phyloP scores from a whole-genome alignment of 2,113 vertebrate species.

The Microcebus tavaratra region DNA sequence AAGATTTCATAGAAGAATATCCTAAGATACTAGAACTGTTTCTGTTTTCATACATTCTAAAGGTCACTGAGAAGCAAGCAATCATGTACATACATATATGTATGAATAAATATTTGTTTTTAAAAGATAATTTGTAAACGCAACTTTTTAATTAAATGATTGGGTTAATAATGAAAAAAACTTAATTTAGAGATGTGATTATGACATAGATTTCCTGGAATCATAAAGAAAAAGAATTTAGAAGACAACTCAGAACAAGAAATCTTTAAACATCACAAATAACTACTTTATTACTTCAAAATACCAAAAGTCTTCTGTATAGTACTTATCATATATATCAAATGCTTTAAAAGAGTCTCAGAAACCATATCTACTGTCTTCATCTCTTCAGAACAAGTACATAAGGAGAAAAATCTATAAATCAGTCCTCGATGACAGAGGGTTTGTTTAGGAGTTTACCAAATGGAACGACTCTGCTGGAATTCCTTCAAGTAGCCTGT shows the following conservation, averaged over 20 bases:
- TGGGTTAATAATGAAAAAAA: conserved; percentile 54
- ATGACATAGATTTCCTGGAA: conserved; percentile 69
- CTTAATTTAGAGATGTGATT: conserved; percentile 62
- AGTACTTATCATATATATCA: conserved; percentile 73
- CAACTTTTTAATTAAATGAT: conserved; percentile 55
- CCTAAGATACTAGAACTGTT: not conserved
- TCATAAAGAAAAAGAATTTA: conserved; percentile 65
- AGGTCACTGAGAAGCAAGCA: conserved; percentile 8
- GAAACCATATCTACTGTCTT: conserved; percentile 73
- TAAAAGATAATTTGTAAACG: not conserved
- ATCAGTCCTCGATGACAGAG: conserved; percentile 80
- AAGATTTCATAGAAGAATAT: not conserved
- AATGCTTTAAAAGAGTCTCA: conserved; percentile 74
- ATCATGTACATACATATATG: not conserved
- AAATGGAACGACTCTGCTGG: conserved; percentile 83
- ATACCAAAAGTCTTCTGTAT: conserved; percentile 56
- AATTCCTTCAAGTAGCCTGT: conserved; percentile 87
- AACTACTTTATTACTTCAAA: conserved; percentile 78
- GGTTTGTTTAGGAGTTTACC: conserved; percentile 85
- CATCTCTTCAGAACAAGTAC: conserved; percentile 81
- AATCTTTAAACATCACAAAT: conserved; percentile 75
- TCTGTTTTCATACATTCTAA: not conserved
- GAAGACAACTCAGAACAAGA: conserved; percentile 70
- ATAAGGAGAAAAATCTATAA: conserved; percentile 77
- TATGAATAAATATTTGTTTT: not conserved